Percentiles rank a stretch among this genome's conserved stretches.
Conservation (phyloP, 2,113 vertebrate genomes). For the Reinhardtius hippoglossoides region DNA sequence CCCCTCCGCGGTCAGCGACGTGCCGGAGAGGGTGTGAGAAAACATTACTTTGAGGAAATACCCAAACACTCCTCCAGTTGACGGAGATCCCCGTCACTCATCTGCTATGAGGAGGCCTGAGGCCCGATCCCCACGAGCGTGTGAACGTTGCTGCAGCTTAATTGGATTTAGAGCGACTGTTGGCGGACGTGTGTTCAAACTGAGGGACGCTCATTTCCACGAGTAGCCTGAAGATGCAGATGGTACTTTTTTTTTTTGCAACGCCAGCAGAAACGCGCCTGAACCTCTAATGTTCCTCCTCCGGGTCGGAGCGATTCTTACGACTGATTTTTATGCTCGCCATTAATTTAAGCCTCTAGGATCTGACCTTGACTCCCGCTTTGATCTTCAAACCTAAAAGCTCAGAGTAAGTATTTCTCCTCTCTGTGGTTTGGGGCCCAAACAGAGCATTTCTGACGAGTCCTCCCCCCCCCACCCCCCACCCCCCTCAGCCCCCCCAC, state of each 20-base stretch:
- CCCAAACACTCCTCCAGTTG: too few relatives aligned
- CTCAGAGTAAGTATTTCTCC: conserved; percentile 19
- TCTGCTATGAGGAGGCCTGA: too few relatives aligned
- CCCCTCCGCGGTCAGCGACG: too few relatives aligned
- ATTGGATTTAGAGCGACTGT: too few relatives aligned
- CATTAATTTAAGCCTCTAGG: conserved; percentile 37
- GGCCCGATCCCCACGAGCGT: too few relatives aligned
- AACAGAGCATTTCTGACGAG: background rate
- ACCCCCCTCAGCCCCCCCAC: background rate
- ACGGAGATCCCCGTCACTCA: too few relatives aligned
- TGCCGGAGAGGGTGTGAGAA: too few relatives aligned
- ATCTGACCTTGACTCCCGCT: conserved; percentile 42
- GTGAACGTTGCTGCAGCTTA: too few relatives aligned
- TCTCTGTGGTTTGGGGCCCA: conserved; percentile 40
- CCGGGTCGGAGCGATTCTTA: background rate
- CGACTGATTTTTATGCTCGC: conserved; percentile 28
- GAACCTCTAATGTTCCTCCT: background rate
- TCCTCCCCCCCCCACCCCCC: background rate
- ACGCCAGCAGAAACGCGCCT: background rate
- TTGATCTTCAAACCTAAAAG: conserved; percentile 61
- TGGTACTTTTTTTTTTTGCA: background rate
- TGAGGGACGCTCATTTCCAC: too few relatives aligned
- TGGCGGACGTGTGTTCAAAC: too few relatives aligned
- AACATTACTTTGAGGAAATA: too few relatives aligned
- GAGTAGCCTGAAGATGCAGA: background rate